Conservation (phyloP, 1,140 invertebrate species). For the Drosophila asahinai region DNA sequence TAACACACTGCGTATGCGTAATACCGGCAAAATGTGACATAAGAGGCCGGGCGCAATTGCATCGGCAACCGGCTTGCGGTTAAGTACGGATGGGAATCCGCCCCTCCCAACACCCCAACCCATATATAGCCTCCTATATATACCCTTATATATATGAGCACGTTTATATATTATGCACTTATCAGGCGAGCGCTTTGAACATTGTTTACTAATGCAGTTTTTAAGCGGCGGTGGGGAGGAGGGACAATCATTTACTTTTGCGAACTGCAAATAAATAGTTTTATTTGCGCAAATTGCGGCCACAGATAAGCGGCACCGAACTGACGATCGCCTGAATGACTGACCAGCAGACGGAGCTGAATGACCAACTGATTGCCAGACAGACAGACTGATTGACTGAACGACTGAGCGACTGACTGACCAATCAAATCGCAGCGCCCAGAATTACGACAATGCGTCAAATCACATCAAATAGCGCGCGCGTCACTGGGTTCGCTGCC, state of each 20-base stretch:
- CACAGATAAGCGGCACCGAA: constrained; percentile 60
- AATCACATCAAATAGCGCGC: constrained; percentile 70
- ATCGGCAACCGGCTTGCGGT: constrained; percentile 46
- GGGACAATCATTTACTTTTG: constrained; percentile 30
- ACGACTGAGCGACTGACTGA: constrained; percentile 30
- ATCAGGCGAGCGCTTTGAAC: constrained; percentile 59
- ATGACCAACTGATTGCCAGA: constrained; percentile 14
- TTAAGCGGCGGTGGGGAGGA: neutral
- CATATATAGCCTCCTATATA: constrained; percentile 23
- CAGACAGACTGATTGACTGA: constrained; percentile 9
- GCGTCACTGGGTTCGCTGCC: constrained; percentile 52
- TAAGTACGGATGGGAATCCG: constrained; percentile 25
- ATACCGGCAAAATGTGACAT: constrained; percentile 50
- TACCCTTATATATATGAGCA: constrained; percentile 14
- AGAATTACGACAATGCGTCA: constrained; percentile 67
- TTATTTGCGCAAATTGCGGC: constrained; percentile 80
- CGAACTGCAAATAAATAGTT: constrained; percentile 71
- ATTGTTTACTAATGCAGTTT: constrained; percentile 71
- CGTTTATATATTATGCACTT: constrained; percentile 39
- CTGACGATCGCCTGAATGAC: constrained; percentile 39
- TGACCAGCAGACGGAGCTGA: constrained; percentile 10
- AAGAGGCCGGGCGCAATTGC: constrained; percentile 23
- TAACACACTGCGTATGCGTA: constrained; percentile 64
- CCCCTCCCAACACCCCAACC: neutral
- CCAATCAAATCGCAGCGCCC: constrained; percentile 51